Evolutionary conservation across 2,113 vertebrate genomes (phyloP), one percentile per base, ranked within the genome.

Genomic region (Dromiciops gliroides): DNA sequence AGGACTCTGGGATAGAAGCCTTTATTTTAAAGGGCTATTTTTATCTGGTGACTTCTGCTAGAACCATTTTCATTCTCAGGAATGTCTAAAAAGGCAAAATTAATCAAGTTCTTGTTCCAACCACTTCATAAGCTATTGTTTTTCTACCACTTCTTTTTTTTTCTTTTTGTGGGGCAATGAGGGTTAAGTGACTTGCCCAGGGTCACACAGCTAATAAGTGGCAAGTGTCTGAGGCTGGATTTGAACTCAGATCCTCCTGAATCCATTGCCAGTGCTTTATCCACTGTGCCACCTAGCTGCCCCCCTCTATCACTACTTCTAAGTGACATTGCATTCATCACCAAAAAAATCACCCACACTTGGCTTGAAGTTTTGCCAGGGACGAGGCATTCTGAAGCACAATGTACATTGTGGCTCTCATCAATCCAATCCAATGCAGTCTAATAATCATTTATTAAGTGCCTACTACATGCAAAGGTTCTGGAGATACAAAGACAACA

Each of bases 11-110:
- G n/a, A 83, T 23, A 83, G 6, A 23, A 19, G n/a, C 37, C 19
- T 52, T 89, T 50, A 47, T 94, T 92, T 91, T 89, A 44, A n/a
- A 92, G 49, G 28, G 91, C 50, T 89, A 83, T 44, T 94, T 92
- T 48, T 49, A 48, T 92, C 83, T 37, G 49, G 31, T 83, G 25
- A 2, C 3, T 90, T 92, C 83, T 94, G 90, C 47, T 88, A 90
- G 26, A 44, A 83, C 12, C 16, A 83, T 8, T 0, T 92, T 56
- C 23, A 88, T 89, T 93, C 53, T 95, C 56, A 49, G 89, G 75
- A 91, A 91, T 56, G 19, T 90, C 90, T 89, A 52, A 28, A 52
- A 51, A 25, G 67, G 51, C 25, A 89, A 89, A 89, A 50, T n/a
- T 88, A 93, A 3, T 88, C 50, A 90, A 92, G 51, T 31, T 44